Base-by-base conservation (phyloP, 1,140 invertebrate genomes). In the Formica selysi region DNA sequence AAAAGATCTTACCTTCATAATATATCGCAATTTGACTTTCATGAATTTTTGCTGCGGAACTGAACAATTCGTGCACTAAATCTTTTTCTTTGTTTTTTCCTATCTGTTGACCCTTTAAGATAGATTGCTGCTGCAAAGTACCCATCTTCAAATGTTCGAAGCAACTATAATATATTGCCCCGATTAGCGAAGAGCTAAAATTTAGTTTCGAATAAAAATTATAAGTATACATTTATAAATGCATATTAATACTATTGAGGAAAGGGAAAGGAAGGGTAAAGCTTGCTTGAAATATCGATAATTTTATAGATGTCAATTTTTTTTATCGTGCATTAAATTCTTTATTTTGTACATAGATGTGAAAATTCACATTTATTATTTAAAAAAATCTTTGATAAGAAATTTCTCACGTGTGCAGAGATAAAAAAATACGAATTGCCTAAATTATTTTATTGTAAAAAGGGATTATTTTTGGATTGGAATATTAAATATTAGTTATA, bases 111-210 rank as follows among this genome's bases (percentile, higher is more conserved):
- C 97, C 97, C 86, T 96, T 96, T 26, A 97, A 93, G 65, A 97
- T 95, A 8, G 97, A 97, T 67, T 96, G 94, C 76, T 96, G 95
- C 80, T 96, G 96, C 80, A 97, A 92, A 0, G 96, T 97, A 83
- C 97, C 97, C 97, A 97, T 97, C 84, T 96, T 73, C 38, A 83
- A 32, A 44, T 32, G 3, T 36, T 59, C 1, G 13, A n/a, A 38
- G 2, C 16, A 51, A 29, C 32, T 79, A 13, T 38, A 7, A 32
- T 32, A 3, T 67, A 36, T 48, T 65, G 2, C 8, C 32, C 54
- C 8, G n/a, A 6, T 19, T 36, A 38, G 32, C 13, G 22, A 38
- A 68, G 5, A 57, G n/a, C 64, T 80, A 16, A 80, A 80, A 80
- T 57, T 57, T n/a, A 54, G 8, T 29, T 68, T 70, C 11, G 1